phyloP scores from a whole-genome alignment of 2,888 invertebrate genomes.

The Bembecia ichneumoniformis region DNA sequence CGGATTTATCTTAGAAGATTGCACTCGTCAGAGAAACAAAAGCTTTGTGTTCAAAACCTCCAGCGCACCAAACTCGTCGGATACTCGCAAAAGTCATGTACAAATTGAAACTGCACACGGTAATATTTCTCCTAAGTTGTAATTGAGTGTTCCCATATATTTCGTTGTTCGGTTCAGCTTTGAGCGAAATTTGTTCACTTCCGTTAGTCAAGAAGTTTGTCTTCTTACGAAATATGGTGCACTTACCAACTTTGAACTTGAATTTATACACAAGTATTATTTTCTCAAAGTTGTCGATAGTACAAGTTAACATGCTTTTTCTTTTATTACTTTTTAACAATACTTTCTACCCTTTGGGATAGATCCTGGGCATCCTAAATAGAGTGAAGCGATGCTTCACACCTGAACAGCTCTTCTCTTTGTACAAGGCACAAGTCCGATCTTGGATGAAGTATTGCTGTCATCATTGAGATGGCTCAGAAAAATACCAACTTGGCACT shows the following conservation, averaged over 20 bases:
- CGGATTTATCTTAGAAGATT: constrained; percentile 6
- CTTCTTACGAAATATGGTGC: neutral
- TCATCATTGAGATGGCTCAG: too few relatives aligned
- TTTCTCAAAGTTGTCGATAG: too few relatives aligned
- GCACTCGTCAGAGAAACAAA: constrained; percentile 13
- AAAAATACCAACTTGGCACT: too few relatives aligned
- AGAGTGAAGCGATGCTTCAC: too few relatives aligned
- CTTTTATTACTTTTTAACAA: too few relatives aligned
- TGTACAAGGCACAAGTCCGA: too few relatives aligned
- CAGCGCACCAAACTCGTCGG: constrained; percentile 1
- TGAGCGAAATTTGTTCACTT: neutral
- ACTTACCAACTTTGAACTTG: neutral
- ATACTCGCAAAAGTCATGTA: neutral
- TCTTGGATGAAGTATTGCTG: too few relatives aligned
- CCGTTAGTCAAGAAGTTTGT: neutral
- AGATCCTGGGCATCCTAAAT: too few relatives aligned
- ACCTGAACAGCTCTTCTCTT: too few relatives aligned
- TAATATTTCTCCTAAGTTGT: neutral
- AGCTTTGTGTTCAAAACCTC: constrained; percentile 10
- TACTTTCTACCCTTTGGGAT: too few relatives aligned
- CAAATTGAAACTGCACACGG: neutral
- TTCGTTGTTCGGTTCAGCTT: neutral
- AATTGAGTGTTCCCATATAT: neutral
- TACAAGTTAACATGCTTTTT: too few relatives aligned
- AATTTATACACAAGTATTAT: neutral